These are phyloP conservation scores for Pachymerium ferrugineum DNA, from an alignment of 2,888 invertebrate species.

Conservation along the genomic window DNA sequence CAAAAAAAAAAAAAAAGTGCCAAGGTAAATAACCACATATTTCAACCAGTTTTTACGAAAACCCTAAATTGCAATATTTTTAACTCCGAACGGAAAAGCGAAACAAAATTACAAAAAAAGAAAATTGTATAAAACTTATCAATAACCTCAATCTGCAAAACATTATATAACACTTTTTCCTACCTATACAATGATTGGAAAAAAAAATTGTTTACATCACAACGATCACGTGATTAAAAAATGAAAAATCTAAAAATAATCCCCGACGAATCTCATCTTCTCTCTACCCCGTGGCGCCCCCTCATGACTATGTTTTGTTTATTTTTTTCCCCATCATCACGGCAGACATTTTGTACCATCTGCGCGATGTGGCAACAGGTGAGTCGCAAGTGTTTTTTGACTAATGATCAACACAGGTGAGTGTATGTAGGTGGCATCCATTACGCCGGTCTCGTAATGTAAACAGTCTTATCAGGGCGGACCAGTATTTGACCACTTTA, in stretches of 20 bases:
- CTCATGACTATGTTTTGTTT: not conserved
- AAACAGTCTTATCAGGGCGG: slow-evolving; percentile 17
- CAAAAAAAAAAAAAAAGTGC: too few relatives aligned
- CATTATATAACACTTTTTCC: not conserved
- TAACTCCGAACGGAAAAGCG: too few relatives aligned
- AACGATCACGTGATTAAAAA: not conserved
- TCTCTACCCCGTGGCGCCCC: not conserved
- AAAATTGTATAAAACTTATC: too few relatives aligned
- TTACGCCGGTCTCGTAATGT: slow-evolving; percentile 11
- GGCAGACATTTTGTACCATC: not conserved
- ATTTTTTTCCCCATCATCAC: not conserved
- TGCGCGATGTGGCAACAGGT: slow-evolving; percentile 20
- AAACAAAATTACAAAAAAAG: too few relatives aligned
- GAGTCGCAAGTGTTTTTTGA: slow-evolving; percentile 3
- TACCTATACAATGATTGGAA: too few relatives aligned
- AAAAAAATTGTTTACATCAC: too few relatives aligned
- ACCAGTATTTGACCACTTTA: not conserved
- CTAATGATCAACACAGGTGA: not conserved
- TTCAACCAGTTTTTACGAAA: too few relatives aligned
- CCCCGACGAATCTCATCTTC: not conserved
- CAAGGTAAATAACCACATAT: too few relatives aligned
- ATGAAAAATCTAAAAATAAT: too few relatives aligned
- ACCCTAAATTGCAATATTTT: too few relatives aligned
- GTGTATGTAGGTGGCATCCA: not conserved
- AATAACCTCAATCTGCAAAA: not conserved